phyloP scores from a whole-genome alignment of 2,888 invertebrate species.

The Thymelicus acteon region DNA sequence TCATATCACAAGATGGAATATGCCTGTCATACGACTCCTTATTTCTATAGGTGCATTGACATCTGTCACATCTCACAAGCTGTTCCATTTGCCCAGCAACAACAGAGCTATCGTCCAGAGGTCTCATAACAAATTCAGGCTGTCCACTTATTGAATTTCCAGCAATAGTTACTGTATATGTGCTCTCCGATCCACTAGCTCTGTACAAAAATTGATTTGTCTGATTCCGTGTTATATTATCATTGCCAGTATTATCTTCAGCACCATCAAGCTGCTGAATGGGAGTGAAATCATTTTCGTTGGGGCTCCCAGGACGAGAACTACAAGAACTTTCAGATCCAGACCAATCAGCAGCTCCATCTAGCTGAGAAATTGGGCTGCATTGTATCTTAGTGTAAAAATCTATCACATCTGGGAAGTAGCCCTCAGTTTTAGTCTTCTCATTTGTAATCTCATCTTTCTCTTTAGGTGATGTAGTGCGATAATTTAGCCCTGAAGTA shows the following conservation, averaged over 20 bases:
- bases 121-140: conserved; percentile 76
- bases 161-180: conserved; percentile 80
- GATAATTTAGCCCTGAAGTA: conserved; percentile 75
- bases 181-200: conserved; percentile 77
- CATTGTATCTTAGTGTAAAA: conserved; percentile 83
- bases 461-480: conserved; percentile 69
- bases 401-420: conserved; percentile 79
- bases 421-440: conserved; percentile 72
- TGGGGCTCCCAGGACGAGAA: conserved; percentile 75
- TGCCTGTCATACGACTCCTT: conserved; percentile 93
- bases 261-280: conserved; percentile 89
- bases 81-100: conserved; percentile 85
- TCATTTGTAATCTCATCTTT: conserved; percentile 66
- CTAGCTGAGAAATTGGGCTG: conserved; percentile 87
- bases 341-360: conserved; percentile 88
- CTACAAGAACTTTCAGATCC: conserved; percentile 82
- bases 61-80: conserved; percentile 94
- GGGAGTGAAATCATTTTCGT: conserved; percentile 69
- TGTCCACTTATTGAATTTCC: conserved; percentile 80
- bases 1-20: conserved; percentile 90
- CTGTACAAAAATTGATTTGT: conserved; percentile 76
- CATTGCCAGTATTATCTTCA: conserved; percentile 83
- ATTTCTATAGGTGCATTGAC: conserved; percentile 94
- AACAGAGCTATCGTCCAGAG: conserved; percentile 69
- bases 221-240: conserved; percentile 66